Evolutionary conservation across 2,113 vertebrate species (phyloP).

Genomic region (Neomonachus schauinslandi): DNA sequence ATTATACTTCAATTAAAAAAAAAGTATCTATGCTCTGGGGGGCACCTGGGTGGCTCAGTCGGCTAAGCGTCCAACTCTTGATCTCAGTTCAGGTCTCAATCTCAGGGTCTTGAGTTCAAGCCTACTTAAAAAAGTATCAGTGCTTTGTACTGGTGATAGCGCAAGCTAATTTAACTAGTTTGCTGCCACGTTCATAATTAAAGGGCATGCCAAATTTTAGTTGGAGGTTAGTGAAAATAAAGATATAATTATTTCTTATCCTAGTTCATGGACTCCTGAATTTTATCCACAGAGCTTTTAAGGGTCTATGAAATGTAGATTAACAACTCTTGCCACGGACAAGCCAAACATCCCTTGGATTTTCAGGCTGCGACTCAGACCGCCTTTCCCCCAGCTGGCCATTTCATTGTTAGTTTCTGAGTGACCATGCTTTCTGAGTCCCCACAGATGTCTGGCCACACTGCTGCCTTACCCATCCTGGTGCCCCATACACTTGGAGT

Average conservation of each 20-base stretch:
- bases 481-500: accelerated
- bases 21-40: not conserved
- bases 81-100: not conserved
- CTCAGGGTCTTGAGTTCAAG: not conserved
- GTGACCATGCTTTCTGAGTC: not conserved
- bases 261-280: not conserved
- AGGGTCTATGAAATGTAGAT: too few relatives aligned
- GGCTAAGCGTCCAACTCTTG: not conserved
- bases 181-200: accelerated
- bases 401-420: too few relatives aligned
- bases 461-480: accelerated
- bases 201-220: not conserved
- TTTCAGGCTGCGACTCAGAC: accelerated
- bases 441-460: too few relatives aligned
- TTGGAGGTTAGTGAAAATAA: not conserved
- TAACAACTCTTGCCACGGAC: accelerated
- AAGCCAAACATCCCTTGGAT: accelerated
- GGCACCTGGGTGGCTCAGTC: not conserved
- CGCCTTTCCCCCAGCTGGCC: not conserved
- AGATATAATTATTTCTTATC: not conserved
- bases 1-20: not conserved
- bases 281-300: not conserved
- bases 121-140: not conserved
- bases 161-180: accelerated
- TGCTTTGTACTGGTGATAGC: not conserved